Conservation (phyloP, 2,797 vertebrate species). For the Mormyrus hasselquistii region DNA sequence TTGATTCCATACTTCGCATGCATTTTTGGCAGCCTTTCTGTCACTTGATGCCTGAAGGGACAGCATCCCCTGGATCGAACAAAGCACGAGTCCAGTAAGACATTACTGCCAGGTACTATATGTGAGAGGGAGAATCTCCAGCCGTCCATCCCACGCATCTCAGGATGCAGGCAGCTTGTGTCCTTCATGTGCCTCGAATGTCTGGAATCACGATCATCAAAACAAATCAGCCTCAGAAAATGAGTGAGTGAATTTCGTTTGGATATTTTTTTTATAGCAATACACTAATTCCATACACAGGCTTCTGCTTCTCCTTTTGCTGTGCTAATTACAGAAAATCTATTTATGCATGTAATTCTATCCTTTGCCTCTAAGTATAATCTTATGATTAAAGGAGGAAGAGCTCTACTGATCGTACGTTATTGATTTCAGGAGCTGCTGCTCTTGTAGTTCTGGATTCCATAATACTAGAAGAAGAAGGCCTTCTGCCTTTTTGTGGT, state of each 20-base stretch:
- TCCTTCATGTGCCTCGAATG: background rate
- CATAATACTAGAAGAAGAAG: background rate
- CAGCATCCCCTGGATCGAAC: background rate
- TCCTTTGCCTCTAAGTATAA: background rate
- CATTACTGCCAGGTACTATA: background rate
- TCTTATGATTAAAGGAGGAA: constrained; percentile 3
- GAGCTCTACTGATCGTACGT: background rate
- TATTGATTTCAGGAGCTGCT: background rate
- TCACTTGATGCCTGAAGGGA: background rate
- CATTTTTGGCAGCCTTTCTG: background rate
- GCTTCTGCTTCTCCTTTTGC: background rate
- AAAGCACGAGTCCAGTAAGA: background rate
- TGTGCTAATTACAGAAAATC: background rate
- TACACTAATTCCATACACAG: background rate
- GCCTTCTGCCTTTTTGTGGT: background rate
- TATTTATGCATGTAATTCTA: constrained; percentile 7
- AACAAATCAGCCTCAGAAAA: background rate
- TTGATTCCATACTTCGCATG: background rate
- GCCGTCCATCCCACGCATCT: background rate
- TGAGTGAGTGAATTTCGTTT: background rate
- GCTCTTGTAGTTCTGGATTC: background rate
- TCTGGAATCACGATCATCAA: background rate
- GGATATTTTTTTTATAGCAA: background rate
- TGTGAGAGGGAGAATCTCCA: background rate
- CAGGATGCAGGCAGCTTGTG: background rate